These are phyloP conservation scores for Panzeria rudis DNA, from an alignment of 2,888 invertebrate genomes.

Conservation along the genomic window DNA sequence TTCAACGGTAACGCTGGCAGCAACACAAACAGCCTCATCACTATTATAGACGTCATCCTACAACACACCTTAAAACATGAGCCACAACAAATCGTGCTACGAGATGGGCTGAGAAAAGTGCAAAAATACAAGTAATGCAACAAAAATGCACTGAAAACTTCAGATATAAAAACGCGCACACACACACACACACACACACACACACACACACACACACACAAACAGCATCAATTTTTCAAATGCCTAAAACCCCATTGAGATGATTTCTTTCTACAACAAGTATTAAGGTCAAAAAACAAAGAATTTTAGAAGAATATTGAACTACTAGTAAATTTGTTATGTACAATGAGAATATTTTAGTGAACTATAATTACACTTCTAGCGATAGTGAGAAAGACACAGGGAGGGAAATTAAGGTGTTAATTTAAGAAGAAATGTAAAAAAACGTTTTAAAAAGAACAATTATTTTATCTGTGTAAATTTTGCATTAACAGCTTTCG, in stretches of 20 bases:
- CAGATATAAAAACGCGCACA: constrained; percentile 12
- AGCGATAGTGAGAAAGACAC: not conserved
- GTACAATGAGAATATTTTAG: not conserved
- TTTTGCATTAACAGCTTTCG: not conserved
- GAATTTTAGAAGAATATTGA: constrained; percentile 5
- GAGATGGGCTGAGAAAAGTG: constrained; percentile 25
- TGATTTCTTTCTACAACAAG: constrained; percentile 1
- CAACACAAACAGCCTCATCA: constrained; percentile 34
- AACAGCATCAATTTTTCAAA: constrained; percentile 30
- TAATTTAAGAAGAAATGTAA: constrained; percentile 5
- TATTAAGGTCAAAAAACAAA: constrained; percentile 43
- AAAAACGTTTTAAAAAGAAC: not conserved
- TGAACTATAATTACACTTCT: not conserved
- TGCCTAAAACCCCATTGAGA: constrained; percentile 20
- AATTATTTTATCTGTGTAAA: not conserved
- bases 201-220: not conserved
- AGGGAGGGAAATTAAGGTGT: not conserved
- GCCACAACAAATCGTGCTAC: constrained; percentile 32
- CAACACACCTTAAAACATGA: constrained; percentile 49
- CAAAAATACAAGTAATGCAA: constrained; percentile 24
- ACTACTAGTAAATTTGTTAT: not conserved
- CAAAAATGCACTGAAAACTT: constrained; percentile 38
- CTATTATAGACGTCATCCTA: constrained; percentile 26
- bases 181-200: not conserved
- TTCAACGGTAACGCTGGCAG: too few species aligned